These are phyloP conservation scores for Zaprionus taronus DNA, from an alignment of 1,140 invertebrate genomes.

Conservation along the genomic window DNA sequence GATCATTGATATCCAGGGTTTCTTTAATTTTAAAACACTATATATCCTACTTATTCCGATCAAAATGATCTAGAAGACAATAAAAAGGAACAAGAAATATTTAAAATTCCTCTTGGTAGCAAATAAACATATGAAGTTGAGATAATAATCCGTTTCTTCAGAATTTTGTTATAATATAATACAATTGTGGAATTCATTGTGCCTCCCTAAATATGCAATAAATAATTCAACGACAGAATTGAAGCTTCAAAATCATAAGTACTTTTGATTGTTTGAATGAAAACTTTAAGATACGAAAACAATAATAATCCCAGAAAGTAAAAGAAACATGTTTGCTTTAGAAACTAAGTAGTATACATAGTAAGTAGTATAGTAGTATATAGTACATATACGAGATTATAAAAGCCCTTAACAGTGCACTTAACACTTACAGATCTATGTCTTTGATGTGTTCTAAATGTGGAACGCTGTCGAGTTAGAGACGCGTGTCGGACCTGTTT, in stretches of 20 bases:
- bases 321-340: constrained; percentile 33
- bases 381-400: constrained; percentile 58
- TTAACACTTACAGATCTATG: constrained; percentile 90
- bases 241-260: constrained; percentile 10
- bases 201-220: constrained; percentile 28
- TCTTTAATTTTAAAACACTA: constrained; percentile 22
- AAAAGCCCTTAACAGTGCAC: constrained; percentile 74
- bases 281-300: constrained; percentile 17
- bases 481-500: constrained; percentile 89
- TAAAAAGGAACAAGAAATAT: not conserved
- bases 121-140: not conserved
- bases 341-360: constrained; percentile 26
- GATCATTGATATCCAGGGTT: constrained; percentile 6
- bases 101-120: not conserved
- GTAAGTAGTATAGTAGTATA: too few species aligned
- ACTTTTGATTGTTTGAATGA: constrained; percentile 15
- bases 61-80: constrained; percentile 1
- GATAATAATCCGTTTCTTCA: not conserved
- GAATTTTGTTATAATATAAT: constrained; percentile 26
- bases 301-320: constrained; percentile 35
- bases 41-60: constrained; percentile 23
- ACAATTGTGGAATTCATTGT: not conserved
- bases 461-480: constrained; percentile 88
- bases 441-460: constrained; percentile 89
- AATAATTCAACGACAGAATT: constrained; percentile 18